Evolutionary conservation across 2,888 invertebrate genomes (phyloP), one percentile per base, ranked within the genome.

Genomic region (Lucinisca nassula): DNA sequence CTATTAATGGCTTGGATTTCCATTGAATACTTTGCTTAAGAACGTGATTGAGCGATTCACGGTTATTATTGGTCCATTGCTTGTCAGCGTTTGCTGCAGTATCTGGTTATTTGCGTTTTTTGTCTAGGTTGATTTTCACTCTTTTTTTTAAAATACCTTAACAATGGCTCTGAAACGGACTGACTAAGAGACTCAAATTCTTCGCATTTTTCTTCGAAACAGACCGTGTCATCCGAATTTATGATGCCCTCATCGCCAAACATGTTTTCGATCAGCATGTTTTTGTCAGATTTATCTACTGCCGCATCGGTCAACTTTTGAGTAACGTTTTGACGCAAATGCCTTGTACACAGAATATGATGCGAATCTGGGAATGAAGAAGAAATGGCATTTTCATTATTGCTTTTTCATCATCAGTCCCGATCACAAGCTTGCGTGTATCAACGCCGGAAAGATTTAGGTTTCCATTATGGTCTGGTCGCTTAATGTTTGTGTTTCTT

Each of bases 381-480:
- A 30, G 38, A 40, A 27, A 84, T 82, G 10, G 86, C 79, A 45
- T 84, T 86, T n/a, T n/a, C 8, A 90, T 81, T 51, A 83, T 14
- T 21, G 84, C 78, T 32, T 67, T 40, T 70, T 90, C 86, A n/a
- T 84, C 73, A n/a, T 86, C 86, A 40, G 80, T 72, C 6, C 82
- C 84, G 12, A 89, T 81, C 10, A 86, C 81, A 4, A 86, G 45
- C 73, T 77, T 81, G 17, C n/a, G 24, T 0, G 58, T 24, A 51
- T 61, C 51, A 0, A 32, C 40, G 6, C 58, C 58, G 24, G 49
- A 30, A n/a, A 85, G n/a, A n/a, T n/a, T n/a, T n/a, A n/a, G n/a
- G n/a, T n/a, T n/a, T n/a, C n/a, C n/a, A n/a, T n/a, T n/a, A n/a
- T n/a, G n/a, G n/a, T n/a, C n/a, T n/a, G n/a, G n/a, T n/a, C n/a